phyloP scores from a whole-genome alignment of 1,140 invertebrate genomes.

The Apis mellifera region DNA sequence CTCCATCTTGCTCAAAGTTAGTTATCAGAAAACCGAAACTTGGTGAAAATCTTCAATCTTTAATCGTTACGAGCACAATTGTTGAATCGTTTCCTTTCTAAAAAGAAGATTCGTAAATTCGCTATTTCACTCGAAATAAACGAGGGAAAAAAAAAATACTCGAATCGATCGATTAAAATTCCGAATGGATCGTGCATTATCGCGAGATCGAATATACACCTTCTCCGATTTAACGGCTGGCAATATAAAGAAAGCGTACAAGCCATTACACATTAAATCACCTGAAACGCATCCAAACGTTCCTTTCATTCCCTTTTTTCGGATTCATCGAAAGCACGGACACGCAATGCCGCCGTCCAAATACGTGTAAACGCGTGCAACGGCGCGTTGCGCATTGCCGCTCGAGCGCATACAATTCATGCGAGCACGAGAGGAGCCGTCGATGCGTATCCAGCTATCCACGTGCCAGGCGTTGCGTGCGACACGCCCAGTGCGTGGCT shows the following conservation, averaged over 20 bases:
- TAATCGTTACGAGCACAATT: no score
- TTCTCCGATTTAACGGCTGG: background rate
- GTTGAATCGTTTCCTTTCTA: no score
- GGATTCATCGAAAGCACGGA: background rate
- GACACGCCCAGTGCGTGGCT: constrained; percentile 72
- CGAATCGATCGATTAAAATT: no score
- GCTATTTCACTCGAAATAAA: no score
- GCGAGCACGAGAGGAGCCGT: constrained; percentile 46
- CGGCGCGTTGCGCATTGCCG: constrained; percentile 37
- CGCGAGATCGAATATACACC: no score
- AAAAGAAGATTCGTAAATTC: no score
- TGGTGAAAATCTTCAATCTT: no score
- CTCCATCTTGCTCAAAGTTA: no score
- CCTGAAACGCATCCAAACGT: background rate
- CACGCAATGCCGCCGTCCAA: background rate
- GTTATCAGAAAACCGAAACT: no score
- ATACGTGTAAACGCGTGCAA: constrained; percentile 41
- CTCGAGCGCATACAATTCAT: constrained; percentile 39
- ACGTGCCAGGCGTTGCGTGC: constrained; percentile 70
- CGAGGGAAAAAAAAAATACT: no score
- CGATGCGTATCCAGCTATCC: constrained; percentile 69
- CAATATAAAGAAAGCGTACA: no score
- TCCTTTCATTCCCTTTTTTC: background rate
- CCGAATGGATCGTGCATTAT: no score
- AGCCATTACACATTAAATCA: background rate